A percentile compares a stretch with the other conserved stretches of the same genome.
Conservation (phyloP, 2,113 vertebrate genomes). For the Erythrolamprus reginae region DNA sequence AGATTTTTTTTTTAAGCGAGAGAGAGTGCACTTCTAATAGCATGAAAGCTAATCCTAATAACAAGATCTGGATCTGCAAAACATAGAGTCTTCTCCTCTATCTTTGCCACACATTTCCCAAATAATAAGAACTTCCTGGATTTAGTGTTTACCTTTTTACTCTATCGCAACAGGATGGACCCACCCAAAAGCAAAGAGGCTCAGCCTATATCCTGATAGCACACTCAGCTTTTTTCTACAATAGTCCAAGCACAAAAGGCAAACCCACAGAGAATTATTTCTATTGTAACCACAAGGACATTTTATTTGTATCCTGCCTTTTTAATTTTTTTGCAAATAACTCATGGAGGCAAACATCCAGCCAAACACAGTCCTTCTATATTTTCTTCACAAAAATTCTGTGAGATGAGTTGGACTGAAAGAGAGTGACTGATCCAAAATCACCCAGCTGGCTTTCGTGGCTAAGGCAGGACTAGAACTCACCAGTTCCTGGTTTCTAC, state of each 20-base stretch:
- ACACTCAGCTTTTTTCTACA: background rate
- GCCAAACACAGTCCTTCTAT: background rate
- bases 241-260: background rate
- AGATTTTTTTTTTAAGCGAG: background rate
- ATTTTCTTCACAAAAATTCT: background rate
- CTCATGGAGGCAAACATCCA: background rate
- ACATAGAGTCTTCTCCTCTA: background rate
- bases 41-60: background rate
- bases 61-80: background rate
- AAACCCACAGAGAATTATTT: background rate
- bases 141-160: conserved; percentile 7
- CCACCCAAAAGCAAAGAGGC: conserved; percentile 18
- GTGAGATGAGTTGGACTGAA: background rate
- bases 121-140: background rate
- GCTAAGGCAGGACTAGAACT: background rate
- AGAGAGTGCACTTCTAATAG: background rate
- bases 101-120: conserved; percentile 12
- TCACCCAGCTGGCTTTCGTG: background rate
- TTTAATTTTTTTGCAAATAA: background rate
- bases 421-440: background rate
- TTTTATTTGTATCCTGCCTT: background rate
- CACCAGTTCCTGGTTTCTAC: background rate
- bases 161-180: background rate
- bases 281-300: background rate
- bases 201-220: background rate